These are phyloP conservation scores for Drosophila parabipectinata DNA, from an alignment of 1,140 invertebrate species.

Conservation along the genomic window DNA sequence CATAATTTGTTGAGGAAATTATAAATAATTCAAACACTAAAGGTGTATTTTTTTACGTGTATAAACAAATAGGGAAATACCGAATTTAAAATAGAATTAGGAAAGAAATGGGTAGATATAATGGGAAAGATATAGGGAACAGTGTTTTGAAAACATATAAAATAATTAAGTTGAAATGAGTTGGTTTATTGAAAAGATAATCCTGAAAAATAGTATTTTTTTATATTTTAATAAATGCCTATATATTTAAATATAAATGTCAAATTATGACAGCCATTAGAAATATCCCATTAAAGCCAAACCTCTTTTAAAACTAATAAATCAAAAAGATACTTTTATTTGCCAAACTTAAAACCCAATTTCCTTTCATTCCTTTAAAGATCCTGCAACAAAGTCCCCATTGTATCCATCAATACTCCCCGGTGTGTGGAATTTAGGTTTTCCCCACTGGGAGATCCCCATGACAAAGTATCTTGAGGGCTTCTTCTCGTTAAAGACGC, in stretches of 20 bases:
- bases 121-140: neutral
- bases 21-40: slow-evolving; percentile 36
- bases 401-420: slow-evolving; percentile 26
- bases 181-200: neutral
- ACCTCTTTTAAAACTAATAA: slow-evolving; percentile 3
- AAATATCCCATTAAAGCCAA: neutral
- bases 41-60: slow-evolving; percentile 13
- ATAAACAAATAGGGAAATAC: slow-evolving; percentile 28
- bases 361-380: slow-evolving; percentile 9
- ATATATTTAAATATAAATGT: neutral
- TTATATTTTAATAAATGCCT: neutral
- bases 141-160: neutral
- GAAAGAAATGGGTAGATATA: neutral
- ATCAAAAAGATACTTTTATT: neutral
- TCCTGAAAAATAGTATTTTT: too few species aligned
- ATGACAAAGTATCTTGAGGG: slow-evolving; percentile 39
- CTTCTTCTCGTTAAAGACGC: slow-evolving; percentile 32
- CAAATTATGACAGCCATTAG: neutral
- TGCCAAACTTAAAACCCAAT: neutral
- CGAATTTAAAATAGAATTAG: slow-evolving; percentile 1
- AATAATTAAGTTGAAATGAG: neutral
- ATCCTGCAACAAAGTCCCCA: too few species aligned
- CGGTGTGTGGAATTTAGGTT: slow-evolving; percentile 8
- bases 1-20: slow-evolving; percentile 44
- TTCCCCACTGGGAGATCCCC: slow-evolving; percentile 26